A percentile compares a stretch with the other conserved stretches of the same genome.
Evolutionary conservation across 2,797 vertebrate genomes (phyloP).

Genomic region (Ceryle rudis): DNA sequence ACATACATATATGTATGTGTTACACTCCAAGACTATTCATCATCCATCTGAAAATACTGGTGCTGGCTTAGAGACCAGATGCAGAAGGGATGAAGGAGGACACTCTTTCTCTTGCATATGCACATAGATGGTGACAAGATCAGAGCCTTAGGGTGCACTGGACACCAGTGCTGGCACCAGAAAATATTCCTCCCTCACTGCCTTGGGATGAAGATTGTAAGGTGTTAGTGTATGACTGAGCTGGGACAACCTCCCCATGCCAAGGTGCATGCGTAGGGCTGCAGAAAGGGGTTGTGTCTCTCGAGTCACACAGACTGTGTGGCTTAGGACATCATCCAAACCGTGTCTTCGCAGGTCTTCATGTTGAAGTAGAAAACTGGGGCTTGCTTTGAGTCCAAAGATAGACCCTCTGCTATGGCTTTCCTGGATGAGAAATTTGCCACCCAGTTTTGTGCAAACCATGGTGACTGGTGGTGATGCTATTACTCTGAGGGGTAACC

Average conservation of each 20-base stretch:
- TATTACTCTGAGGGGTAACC: not conserved
- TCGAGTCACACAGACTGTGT: not conserved
- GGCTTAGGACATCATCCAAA: not conserved
- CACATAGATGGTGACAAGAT: fast-evolving
- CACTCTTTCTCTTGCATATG: not conserved
- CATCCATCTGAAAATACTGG: not conserved
- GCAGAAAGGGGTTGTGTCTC: not conserved
- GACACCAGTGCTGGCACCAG: not conserved
- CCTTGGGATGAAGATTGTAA: not conserved
- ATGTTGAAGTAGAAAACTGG: not conserved
- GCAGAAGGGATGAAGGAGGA: not conserved
- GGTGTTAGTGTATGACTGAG: fast-evolving
- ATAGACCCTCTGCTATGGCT: fast-evolving
- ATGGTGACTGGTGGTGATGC: not conserved
- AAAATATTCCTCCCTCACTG: not conserved
- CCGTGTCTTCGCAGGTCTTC: not conserved
- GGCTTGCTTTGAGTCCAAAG: not conserved
- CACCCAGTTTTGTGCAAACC: not conserved
- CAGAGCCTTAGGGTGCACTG: not conserved
- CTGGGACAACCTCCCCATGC: not conserved
- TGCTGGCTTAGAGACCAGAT: not conserved
- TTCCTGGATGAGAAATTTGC: not conserved
- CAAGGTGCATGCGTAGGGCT: fast-evolving
- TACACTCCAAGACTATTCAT: not conserved
- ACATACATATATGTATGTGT: not conserved